A percentile compares a stretch with the other conserved stretches of the same genome.
Evolutionary conservation across 1,140 invertebrate species (phyloP).

Genomic region (Mya arenaria): DNA sequence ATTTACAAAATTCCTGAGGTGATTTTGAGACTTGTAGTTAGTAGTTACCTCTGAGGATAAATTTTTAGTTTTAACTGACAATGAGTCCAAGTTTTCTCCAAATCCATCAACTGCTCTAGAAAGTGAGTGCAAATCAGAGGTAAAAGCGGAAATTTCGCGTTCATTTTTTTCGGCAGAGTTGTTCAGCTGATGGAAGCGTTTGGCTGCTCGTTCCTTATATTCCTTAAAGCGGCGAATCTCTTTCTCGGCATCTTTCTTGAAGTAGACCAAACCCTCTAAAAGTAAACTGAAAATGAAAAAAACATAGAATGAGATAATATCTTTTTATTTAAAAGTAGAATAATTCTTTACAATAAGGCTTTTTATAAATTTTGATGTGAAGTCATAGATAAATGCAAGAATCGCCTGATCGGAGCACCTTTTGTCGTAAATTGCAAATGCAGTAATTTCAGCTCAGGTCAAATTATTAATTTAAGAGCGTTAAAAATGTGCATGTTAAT

Average conservation of each 20-base stretch:
- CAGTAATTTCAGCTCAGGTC: no score
- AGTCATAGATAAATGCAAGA: neutral
- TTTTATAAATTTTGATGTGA: neutral
- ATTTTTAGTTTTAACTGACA: neutral
- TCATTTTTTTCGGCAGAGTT: slow-evolving; percentile 25
- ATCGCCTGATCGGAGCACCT: neutral
- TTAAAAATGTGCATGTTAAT: no score
- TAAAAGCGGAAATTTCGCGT: neutral
- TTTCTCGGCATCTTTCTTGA: slow-evolving; percentile 29
- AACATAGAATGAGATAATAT: neutral
- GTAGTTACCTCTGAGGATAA: neutral
- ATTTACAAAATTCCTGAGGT: slow-evolving; percentile 1
- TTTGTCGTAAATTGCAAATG: neutral
- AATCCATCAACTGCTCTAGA: neutral
- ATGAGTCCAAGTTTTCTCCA: neutral
- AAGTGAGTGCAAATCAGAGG: neutral
- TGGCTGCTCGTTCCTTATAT: slow-evolving; percentile 47
- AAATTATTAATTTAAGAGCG: no score
- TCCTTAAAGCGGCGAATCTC: slow-evolving; percentile 29
- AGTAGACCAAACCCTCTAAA: slow-evolving; percentile 19
- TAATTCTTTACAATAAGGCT: neutral
- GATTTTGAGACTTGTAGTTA: neutral
- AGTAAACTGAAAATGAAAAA: slow-evolving; percentile 24
- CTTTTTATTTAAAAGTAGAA: neutral
- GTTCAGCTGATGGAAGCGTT: slow-evolving; percentile 49